Evolutionary conservation across 1,140 invertebrate genomes (phyloP).

Genomic region (Himalopsyche phryganea): DNA sequence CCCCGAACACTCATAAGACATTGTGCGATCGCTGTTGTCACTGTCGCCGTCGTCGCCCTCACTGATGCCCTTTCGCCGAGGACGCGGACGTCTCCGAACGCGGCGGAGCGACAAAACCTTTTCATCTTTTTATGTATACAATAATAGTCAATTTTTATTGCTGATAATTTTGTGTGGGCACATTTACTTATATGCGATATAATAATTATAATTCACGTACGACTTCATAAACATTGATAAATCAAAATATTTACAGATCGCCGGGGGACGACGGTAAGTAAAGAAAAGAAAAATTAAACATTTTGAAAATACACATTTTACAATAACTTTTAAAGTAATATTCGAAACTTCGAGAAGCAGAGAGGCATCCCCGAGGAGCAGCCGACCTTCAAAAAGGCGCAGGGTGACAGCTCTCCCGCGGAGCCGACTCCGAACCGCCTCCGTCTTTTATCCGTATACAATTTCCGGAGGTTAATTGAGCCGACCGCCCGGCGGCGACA

Average conservation of each 20-base stretch:
- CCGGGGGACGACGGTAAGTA: constrained; percentile 2
- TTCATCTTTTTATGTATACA: not conserved
- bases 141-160: constrained; percentile 27
- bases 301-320: constrained; percentile 17
- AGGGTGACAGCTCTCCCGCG: too few relatives aligned
- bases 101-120: too few relatives aligned
- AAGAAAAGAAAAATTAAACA: constrained; percentile 10
- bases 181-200: constrained; percentile 24
- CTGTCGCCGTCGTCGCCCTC: too few relatives aligned
- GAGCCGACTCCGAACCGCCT: too few relatives aligned
- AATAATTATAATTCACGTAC: constrained; percentile 8
- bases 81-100: too few relatives aligned
- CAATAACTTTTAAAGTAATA: constrained; percentile 5
- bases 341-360: not conserved
- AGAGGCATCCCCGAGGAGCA: too few relatives aligned
- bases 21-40: too few relatives aligned
- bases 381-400: too few relatives aligned
- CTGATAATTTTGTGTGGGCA: constrained; percentile 33
- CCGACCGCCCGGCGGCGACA: not conserved
- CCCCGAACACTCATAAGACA: constrained; percentile 6
- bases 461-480: not conserved
- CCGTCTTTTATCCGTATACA: not conserved
- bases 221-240: constrained; percentile 8
- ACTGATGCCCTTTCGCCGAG: not conserved
- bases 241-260: constrained; percentile 22